A percentile compares a stretch with the other conserved stretches of the same genome.
Evolutionary conservation across 2,797 vertebrate genomes (phyloP).

Genomic region (Scomberomorus guttatus): DNA sequence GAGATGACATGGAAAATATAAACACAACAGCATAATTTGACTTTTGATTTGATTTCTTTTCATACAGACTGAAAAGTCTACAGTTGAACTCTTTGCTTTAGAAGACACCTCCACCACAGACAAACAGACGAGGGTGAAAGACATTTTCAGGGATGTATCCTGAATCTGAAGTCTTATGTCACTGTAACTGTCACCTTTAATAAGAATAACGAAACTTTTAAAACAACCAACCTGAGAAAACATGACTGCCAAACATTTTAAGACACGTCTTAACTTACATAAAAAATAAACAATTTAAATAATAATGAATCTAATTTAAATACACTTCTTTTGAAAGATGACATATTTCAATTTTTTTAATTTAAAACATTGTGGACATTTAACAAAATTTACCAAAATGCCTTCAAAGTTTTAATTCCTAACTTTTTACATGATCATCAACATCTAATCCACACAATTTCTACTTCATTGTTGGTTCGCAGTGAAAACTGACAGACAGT

Average conservation of each 20-base stretch:
- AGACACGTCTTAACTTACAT: background rate
- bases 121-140: background rate
- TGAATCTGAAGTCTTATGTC: background rate
- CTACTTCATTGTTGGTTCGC: background rate
- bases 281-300: background rate
- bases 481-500: background rate
- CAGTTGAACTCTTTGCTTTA: background rate
- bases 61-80: background rate
- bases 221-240: background rate
- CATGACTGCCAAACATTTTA: no score
- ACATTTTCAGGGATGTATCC: background rate
- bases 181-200: background rate
- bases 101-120: background rate
- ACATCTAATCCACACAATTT: background rate
- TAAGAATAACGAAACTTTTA: background rate
- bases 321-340: background rate
- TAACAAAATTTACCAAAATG: no score
- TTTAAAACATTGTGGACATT: background rate
- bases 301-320: background rate
- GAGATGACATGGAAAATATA: background rate
- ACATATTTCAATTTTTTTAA: background rate
- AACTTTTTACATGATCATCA: background rate
- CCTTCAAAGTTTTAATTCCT: background rate
- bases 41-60: slow-evolving; percentile 1
- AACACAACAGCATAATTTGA: background rate